phyloP scores from a whole-genome alignment of 2,113 vertebrate species.

The Ursus arctos region DNA sequence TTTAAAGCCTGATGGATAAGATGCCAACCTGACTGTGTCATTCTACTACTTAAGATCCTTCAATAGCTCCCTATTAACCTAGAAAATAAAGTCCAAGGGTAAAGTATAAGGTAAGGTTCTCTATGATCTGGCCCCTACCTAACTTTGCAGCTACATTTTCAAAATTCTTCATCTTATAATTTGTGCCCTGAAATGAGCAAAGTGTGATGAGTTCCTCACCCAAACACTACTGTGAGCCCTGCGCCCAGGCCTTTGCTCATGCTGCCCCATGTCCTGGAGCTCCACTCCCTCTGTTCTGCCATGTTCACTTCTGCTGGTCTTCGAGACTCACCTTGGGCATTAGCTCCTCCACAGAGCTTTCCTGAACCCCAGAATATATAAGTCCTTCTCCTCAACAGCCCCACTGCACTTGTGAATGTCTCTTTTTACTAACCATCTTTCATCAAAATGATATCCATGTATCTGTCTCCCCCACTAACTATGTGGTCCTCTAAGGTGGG shows the following conservation, averaged over 20 bases:
- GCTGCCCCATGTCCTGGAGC: background rate
- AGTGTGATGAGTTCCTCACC: background rate
- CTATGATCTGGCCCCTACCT: background rate
- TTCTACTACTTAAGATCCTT: background rate
- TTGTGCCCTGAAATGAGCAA: background rate
- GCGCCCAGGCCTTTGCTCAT: background rate
- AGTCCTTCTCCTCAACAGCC: background rate
- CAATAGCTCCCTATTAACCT: background rate
- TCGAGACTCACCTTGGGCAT: background rate
- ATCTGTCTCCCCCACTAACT: background rate
- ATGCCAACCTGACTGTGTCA: background rate
- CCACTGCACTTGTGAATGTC: background rate
- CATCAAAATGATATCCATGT: background rate
- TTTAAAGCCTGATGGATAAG: background rate
- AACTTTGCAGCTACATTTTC: background rate
- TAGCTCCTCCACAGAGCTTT: background rate
- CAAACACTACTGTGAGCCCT: background rate
- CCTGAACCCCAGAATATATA: background rate
- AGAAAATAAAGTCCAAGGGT: background rate
- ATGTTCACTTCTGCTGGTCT: background rate
- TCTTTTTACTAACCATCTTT: background rate
- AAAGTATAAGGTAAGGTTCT: background rate
- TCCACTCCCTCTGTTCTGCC: background rate
- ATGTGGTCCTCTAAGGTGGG: background rate
- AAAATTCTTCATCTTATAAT: background rate